phyloP scores from a whole-genome alignment of 2,113 vertebrate species.

The Upupa epops region DNA sequence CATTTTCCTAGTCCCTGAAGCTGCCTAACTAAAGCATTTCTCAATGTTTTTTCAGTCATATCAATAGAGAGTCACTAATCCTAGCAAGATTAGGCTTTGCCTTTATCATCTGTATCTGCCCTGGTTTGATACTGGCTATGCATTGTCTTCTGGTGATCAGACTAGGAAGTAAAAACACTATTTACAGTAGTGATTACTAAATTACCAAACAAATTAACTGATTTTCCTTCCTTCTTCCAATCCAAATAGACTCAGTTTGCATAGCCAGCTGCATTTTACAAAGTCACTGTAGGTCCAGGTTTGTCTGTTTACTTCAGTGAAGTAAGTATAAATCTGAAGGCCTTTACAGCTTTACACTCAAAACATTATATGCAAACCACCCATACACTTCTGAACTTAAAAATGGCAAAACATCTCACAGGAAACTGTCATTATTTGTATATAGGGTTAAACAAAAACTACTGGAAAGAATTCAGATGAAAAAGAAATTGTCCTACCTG shows the following conservation, averaged over 20 bases:
- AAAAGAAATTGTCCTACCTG: background rate
- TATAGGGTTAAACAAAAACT: background rate
- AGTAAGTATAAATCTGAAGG: background rate
- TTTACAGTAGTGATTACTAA: background rate
- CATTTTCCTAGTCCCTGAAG: slow-evolving; percentile 17
- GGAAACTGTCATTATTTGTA: background rate
- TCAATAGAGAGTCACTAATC: slow-evolving; percentile 50
- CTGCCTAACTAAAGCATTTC: slow-evolving; percentile 11
- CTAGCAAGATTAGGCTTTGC: slow-evolving; percentile 51
- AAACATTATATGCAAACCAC: background rate
- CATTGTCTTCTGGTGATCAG: slow-evolving; percentile 28
- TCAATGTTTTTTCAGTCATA: background rate
- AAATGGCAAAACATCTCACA: background rate
- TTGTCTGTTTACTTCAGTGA: background rate
- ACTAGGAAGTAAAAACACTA: slow-evolving; percentile 5
- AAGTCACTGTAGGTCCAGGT: background rate
- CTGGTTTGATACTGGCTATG: slow-evolving; percentile 29
- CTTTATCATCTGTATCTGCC: slow-evolving; percentile 20
- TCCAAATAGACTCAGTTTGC: background rate
- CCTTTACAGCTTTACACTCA: background rate
- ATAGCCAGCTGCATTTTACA: background rate
- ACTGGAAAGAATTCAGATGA: background rate
- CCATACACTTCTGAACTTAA: background rate
- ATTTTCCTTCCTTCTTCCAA: background rate
- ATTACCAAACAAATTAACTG: background rate